These are phyloP conservation scores for Eupeodes latifasciatus DNA, from an alignment of 2,888 invertebrate genomes.

Conservation along the genomic window DNA sequence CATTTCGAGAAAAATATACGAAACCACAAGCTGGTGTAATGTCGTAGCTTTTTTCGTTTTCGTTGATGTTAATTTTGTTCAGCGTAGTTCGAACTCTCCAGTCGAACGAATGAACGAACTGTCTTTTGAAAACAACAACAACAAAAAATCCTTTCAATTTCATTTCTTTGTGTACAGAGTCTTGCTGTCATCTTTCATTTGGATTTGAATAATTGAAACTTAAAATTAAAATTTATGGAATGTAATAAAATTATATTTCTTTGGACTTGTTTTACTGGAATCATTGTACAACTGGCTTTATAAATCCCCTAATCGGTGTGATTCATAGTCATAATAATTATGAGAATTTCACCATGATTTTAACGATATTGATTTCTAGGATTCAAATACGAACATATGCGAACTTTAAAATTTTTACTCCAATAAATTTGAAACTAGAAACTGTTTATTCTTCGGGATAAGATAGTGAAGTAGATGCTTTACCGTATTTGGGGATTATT, in stretches of 20 bases:
- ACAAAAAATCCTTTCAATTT: conserved; percentile 37
- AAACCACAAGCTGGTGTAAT: conserved; percentile 76
- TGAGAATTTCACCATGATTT: conserved; percentile 15
- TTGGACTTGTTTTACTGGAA: conserved; percentile 67
- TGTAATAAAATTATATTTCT: conserved; percentile 65
- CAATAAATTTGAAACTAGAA: too few relatives aligned
- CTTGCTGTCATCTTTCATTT: conserved; percentile 74
- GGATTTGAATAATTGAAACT: conserved; percentile 77
- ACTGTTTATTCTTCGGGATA: too few relatives aligned
- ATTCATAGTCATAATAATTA: conserved; percentile 6
- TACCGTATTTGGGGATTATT: too few relatives aligned
- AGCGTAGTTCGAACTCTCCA: conserved; percentile 27
- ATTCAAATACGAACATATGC: too few relatives aligned
- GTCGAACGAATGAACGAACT: neutral
- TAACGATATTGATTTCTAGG: neutral
- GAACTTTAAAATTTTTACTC: too few relatives aligned
- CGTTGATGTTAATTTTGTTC: conserved; percentile 31
- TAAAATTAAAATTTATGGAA: conserved; percentile 74
- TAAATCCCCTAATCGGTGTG: conserved; percentile 31
- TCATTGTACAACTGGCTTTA: conserved; percentile 4
- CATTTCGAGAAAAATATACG: conserved; percentile 31
- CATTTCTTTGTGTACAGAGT: conserved; percentile 61
- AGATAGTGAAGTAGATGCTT: too few relatives aligned
- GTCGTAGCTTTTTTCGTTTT: conserved; percentile 41
- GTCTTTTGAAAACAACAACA: neutral